phyloP scores from a whole-genome alignment of 2,888 invertebrate genomes.

The Pollenia amentaria region DNA sequence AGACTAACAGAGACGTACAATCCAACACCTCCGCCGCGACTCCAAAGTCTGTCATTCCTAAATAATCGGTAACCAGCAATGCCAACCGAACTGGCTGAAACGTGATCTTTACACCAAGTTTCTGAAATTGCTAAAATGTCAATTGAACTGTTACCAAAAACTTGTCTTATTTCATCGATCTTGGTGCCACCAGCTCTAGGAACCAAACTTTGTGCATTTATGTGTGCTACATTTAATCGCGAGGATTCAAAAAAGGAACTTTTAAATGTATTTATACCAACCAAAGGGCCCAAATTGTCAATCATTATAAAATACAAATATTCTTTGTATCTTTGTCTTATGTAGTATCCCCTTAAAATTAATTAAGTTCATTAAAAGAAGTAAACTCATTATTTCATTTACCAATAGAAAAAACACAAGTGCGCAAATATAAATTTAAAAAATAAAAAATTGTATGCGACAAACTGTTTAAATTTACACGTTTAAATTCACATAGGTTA shows the following conservation, averaged over 20 bases:
- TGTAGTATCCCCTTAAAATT: too few relatives aligned
- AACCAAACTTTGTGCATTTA: conserved; percentile 20
- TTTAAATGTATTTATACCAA: neutral
- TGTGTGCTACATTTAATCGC: neutral
- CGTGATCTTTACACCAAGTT: neutral
- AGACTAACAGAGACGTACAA: neutral
- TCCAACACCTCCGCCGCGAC: neutral
- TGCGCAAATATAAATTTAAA: too few relatives aligned
- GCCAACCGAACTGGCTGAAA: too few relatives aligned
- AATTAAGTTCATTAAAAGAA: too few relatives aligned
- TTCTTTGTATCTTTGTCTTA: conserved; percentile 1
- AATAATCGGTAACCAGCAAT: conserved; percentile 3
- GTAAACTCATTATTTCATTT: too few relatives aligned
- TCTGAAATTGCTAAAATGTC: neutral
- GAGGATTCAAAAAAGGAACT: neutral
- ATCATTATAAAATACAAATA: neutral
- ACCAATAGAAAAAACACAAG: too few relatives aligned
- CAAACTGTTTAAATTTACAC: too few relatives aligned
- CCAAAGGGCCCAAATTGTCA: conserved; percentile 7
- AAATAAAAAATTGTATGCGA: too few relatives aligned
- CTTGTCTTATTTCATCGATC: conserved; percentile 3
- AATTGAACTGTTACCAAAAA: neutral
- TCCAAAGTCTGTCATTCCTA: neutral
- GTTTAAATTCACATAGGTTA: too few relatives aligned
- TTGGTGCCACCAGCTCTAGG: neutral